Base-by-base conservation (phyloP, 2,797 vertebrate species). In the Diglossa cyanea region DNA sequence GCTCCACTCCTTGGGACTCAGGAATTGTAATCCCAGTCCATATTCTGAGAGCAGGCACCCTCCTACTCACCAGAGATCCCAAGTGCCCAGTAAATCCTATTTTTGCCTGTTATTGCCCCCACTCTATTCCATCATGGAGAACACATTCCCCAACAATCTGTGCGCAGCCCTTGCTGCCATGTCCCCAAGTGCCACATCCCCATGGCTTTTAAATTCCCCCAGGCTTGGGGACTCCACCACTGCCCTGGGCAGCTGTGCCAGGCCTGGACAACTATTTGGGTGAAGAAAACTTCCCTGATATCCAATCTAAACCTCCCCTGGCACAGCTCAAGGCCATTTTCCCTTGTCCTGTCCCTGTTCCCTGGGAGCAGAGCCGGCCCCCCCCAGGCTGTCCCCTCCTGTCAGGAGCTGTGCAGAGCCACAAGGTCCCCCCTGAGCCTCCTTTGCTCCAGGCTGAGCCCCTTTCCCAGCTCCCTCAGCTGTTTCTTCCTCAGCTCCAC, bases 261-360 rank as follows among this genome's bases (percentile, higher is more conserved):
- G 7, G 3, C 3, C 8, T 26, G 58, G 45, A 20, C 0, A 33
- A 20, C 0, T 0, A 17, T n/a, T 33, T 28, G 1, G 0, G 3
- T 3, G 5, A 37, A 55, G 18, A n/a, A 63, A 33, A 8, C 1
- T 26, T 28, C 18, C 24, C 20, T 0, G 0, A 25, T 48, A 42
- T 12, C 39, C 50, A 42, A 5, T 0, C 6, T 63, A 6, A 13
- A 1, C 7, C 0, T 47, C 26, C 26, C 4, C 19, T 50, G 48
- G 16, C n/a, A 0, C 37, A 62, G 10, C 37, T 0, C n/a, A 31
- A 50, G 55, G 62, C 23, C 0, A 0, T 55, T 82, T 4, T 35
- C 23, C 21, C 42, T 50, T 6, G 2, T 68, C 42, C 63, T 88
- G 47, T 74, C 47, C 25, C 61, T 81, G 70, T 80, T 35, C 54